Evolutionary conservation across 1,140 invertebrate genomes (phyloP).

Genomic region (Drosophila ananassae): DNA sequence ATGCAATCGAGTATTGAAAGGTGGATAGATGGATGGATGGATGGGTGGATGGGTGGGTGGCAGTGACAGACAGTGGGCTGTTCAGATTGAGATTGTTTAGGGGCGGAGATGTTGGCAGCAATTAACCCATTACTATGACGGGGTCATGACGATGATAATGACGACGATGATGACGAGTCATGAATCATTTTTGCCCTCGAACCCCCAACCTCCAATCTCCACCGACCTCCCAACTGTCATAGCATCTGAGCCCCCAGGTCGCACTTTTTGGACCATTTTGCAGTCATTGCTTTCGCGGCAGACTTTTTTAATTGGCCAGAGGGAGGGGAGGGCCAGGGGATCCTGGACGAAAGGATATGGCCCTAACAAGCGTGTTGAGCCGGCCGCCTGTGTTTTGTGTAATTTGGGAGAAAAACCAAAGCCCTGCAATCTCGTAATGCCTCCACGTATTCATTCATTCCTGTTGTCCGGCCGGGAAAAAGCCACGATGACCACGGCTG

Average conservation of each 20-base stretch:
- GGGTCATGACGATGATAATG: conserved; percentile 5
- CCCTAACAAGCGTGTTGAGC: conserved; percentile 52
- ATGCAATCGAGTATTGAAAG: not conserved
- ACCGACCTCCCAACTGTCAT: not conserved
- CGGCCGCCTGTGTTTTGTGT: conserved; percentile 69
- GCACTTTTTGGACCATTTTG: conserved; percentile 32
- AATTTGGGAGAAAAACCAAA: conserved; percentile 65
- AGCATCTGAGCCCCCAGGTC: not conserved
- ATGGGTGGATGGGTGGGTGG: no score
- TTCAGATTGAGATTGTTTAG: not conserved
- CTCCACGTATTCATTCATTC: conserved; percentile 43
- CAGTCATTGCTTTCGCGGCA: conserved; percentile 32
- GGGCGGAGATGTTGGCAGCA: conserved; percentile 2
- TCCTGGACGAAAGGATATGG: not conserved
- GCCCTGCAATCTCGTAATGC: conserved; percentile 71
- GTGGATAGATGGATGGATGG: no score
- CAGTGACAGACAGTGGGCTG: not conserved
- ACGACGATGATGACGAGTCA: conserved; percentile 11
- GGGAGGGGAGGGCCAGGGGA: not conserved
- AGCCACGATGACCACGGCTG: not conserved
- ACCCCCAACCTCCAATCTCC: no score
- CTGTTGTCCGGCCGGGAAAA: conserved; percentile 30
- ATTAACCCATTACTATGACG: conserved; percentile 13
- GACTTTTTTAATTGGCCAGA: conserved; percentile 33
- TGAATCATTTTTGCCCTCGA: conserved; percentile 1